These are phyloP conservation scores for Lochmaea crataegi DNA, from an alignment of 2,888 invertebrate genomes.

Conservation along the genomic window DNA sequence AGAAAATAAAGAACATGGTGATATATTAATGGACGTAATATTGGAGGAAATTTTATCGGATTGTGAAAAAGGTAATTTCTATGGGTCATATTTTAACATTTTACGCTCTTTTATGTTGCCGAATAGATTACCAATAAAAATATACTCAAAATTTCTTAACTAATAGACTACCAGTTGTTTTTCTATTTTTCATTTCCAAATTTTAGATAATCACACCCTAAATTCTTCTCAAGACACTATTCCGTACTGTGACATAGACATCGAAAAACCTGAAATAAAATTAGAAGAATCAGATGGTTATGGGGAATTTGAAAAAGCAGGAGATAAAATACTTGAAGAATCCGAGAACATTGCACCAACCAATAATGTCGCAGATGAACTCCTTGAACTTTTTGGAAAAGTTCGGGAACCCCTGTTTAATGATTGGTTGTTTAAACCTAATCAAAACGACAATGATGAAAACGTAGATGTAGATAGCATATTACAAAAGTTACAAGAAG, in stretches of 20 bases:
- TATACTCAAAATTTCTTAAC: neutral
- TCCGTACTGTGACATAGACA: constrained; percentile 6
- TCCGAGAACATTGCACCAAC: neutral
- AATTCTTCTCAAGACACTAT: neutral
- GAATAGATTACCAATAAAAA: neutral
- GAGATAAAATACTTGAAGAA: neutral
- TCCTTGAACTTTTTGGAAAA: constrained; percentile 37
- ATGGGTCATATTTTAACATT: neutral
- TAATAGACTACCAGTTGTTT: neutral
- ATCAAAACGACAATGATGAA: constrained; percentile 12
- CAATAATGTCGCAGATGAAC: constrained; percentile 30
- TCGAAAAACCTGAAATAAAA: constrained; percentile 3
- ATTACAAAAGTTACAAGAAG: constrained; percentile 27
- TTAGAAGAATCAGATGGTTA: constrained; percentile 10
- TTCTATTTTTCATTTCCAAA: no score
- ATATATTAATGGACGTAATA: constrained; percentile 35
- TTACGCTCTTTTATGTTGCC: neutral
- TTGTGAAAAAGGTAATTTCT: constrained; percentile 32
- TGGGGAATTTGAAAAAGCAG: neutral
- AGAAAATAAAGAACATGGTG: constrained; percentile 20
- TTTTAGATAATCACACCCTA: neutral
- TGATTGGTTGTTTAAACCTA: neutral
- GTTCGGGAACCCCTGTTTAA: constrained; percentile 1
- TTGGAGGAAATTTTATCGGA: constrained; percentile 41
- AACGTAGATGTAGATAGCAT: constrained; percentile 26